Base-by-base conservation (phyloP, 92 coral and sea anemone genomes). In the Umimayanthus kanabou region DNA sequence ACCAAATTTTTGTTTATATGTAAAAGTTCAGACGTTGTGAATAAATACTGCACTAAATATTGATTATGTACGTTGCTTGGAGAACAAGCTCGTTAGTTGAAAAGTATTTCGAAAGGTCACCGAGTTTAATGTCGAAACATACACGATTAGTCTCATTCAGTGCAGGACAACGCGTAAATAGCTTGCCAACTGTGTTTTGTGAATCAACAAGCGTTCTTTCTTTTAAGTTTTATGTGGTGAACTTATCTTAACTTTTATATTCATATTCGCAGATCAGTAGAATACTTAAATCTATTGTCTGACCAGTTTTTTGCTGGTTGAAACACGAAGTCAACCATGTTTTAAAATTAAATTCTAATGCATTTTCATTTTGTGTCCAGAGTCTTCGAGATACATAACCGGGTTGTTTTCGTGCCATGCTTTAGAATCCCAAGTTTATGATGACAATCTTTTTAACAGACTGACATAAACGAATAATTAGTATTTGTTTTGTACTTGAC, bases 211-310 rank as follows among this genome's bases (percentile, higher is more conserved):
- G 9, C 45, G 28, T n/a, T 33, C 33, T 79, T 39, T 39, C 18
- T 79, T 9, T 79, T 13, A n/a, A 79, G 25, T n/a, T 79, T n/a
- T 39, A 26, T 39, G 1, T 47, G 10, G 50, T 47, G 50, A 42
- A 42, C 45, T 4, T 42, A 42, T 42, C 45, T 42, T 6, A 73
- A 29, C 9, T 78, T 78, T 20, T 40, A 2, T 3, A 50, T 30
- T 3, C 5, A 28, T 39, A 11, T 14, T 14, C 5, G 82, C 13
- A 25, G 4, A 47, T 6, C 9, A 33, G 13, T 8, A 9, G 33
- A 39, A 57, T 81, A 57, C 76, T 6, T 58, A 81, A 61, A 53
- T 53, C 69, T 61, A 61, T 61, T 61, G 69, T 61, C 69, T 61
- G 69, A 22, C 25, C 58, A 11, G 20, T 13, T 13, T 53, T 33